Evolutionary conservation across 1,140 invertebrate genomes (phyloP).

Genomic region (Bombus polaris): DNA sequence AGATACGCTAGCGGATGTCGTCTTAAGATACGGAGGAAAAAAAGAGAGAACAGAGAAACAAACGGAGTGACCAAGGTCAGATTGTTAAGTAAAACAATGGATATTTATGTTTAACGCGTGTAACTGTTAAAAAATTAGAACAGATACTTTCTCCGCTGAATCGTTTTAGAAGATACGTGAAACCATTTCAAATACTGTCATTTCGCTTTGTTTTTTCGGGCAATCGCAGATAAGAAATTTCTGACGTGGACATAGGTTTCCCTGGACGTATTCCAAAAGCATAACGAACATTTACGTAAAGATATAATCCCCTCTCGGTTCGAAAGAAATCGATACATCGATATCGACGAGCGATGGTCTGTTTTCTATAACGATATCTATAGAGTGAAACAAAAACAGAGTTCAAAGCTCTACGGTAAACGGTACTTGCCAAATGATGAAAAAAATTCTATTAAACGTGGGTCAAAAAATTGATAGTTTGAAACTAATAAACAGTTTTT

Average conservation of each 20-base stretch:
- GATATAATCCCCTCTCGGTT: slow-evolving; percentile 57
- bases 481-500: too few species aligned
- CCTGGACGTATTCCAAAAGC: slow-evolving; percentile 9
- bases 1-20: slow-evolving; percentile 1
- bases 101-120: not conserved
- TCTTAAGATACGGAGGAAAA: slow-evolving; percentile 1
- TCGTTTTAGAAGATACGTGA: not conserved
- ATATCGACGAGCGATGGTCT: slow-evolving; percentile 60
- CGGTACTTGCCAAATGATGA: too few species aligned
- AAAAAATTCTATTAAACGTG: too few species aligned
- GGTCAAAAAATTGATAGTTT: too few species aligned
- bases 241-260: slow-evolving; percentile 19
- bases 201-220: too few species aligned
- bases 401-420: too few species aligned
- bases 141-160: not conserved
- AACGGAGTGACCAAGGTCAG: not conserved
- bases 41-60: not conserved
- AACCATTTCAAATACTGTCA: not conserved
- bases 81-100: not conserved
- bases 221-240: not conserved
- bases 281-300: slow-evolving; percentile 41
- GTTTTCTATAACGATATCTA: slow-evolving; percentile 69
- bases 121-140: not conserved
- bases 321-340: slow-evolving; percentile 54
- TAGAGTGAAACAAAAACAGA: too few species aligned